Percentiles rank a stretch among this genome's conserved stretches.
Evolutionary conservation across 2,113 vertebrate genomes (phyloP).

Genomic region (Rhinopithecus roxellana): DNA sequence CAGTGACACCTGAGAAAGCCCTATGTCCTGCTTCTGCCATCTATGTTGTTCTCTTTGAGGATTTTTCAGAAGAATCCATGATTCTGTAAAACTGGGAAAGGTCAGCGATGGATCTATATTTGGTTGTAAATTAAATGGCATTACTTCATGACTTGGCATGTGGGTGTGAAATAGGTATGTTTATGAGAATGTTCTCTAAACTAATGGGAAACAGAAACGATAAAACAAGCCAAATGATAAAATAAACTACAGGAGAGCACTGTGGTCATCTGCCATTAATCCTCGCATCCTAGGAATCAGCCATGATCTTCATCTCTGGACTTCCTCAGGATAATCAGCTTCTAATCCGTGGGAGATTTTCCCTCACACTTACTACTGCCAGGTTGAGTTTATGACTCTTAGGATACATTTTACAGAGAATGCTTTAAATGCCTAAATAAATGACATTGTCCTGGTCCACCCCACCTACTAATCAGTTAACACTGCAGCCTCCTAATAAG

Average conservation of each 20-base stretch:
- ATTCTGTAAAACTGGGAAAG: conserved; percentile 17
- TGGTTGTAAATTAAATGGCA: conserved; percentile 43
- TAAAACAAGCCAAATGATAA: conserved; percentile 32
- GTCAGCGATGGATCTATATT: conserved; percentile 42
- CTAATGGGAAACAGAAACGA: conserved; percentile 45
- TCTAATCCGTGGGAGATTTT: background rate
- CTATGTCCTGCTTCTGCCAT: background rate
- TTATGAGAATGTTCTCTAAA: conserved; percentile 52
- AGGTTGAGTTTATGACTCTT: background rate
- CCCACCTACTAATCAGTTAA: background rate
- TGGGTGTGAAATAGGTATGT: conserved; percentile 38
- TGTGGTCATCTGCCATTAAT: background rate
- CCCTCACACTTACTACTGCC: background rate
- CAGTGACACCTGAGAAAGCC: background rate
- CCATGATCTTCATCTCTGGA: background rate
- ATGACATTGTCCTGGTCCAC: background rate
- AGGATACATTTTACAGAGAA: background rate
- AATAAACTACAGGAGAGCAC: background rate
- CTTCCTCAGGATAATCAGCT: conserved; percentile 29
- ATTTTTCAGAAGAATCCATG: conserved; percentile 27
- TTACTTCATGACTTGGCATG: conserved; percentile 9
- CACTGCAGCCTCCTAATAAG: background rate
- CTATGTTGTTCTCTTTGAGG: conserved; percentile 34
- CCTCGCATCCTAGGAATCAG: conserved; percentile 5
- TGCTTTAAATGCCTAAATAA: conserved; percentile 28